A percentile compares a stretch with the other conserved stretches of the same genome.
phyloP scores from a whole-genome alignment of 1,140 invertebrate species.

The Pogonognathellus flavescens region DNA sequence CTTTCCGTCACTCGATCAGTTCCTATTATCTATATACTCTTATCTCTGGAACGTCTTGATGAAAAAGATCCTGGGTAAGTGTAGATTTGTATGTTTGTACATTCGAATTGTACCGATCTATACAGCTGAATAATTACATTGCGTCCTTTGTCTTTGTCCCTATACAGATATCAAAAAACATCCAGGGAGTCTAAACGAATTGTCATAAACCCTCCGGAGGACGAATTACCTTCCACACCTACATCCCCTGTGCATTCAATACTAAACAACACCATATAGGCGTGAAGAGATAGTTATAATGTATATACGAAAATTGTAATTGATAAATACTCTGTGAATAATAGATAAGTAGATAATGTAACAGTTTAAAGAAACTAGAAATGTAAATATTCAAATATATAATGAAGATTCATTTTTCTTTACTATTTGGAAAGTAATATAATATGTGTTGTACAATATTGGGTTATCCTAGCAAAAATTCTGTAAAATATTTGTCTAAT shows the following conservation, averaged over 20 bases:
- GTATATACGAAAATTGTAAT: too few species aligned
- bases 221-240: conserved; percentile 68
- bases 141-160: too few species aligned
- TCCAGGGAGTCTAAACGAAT: neutral
- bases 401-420: too few species aligned
- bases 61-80: neutral
- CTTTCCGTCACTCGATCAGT: conserved; percentile 80
- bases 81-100: neutral
- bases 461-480: too few species aligned
- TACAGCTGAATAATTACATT: neutral
- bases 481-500: too few species aligned
- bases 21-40: conserved; percentile 82
- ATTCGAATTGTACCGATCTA: neutral
- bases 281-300: too few species aligned
- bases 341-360: neutral
- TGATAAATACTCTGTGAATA: too few species aligned
- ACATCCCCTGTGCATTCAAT: conserved; percentile 72
- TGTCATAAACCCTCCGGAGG: neutral
- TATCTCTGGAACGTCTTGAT: conserved; percentile 75
- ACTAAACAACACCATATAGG: too few species aligned
- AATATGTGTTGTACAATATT: too few species aligned
- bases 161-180: conserved; percentile 70
- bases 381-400: too few species aligned
- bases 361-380: too few species aligned
- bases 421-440: too few species aligned